A percentile compares a stretch with the other conserved stretches of the same genome.
Conservation (phyloP, 2,113 vertebrate genomes). For the Ophthalmolycus amberensis region DNA sequence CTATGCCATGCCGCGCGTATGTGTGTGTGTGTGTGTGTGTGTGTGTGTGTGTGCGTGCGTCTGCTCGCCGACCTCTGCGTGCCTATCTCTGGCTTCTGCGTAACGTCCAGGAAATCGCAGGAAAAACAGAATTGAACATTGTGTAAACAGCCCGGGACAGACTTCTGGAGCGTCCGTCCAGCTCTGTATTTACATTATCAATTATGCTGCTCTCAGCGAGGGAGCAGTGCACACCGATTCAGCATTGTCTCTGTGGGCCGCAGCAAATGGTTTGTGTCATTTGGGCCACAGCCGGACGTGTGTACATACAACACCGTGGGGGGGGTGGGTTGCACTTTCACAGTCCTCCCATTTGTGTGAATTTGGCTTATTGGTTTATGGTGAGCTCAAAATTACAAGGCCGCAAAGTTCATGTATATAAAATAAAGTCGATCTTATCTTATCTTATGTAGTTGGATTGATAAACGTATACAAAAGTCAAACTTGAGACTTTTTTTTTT, state of each 20-base stretch:
- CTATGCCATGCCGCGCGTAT: background rate
- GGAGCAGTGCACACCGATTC: slow-evolving; percentile 27
- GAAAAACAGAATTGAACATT: slow-evolving; percentile 82
- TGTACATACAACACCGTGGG: background rate
- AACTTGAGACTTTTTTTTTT: background rate
- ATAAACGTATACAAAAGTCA: too few relatives aligned
- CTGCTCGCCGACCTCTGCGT: slow-evolving; percentile 66
- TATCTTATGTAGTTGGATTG: background rate
- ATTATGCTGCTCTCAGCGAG: slow-evolving; percentile 73
- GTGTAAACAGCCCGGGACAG: slow-evolving; percentile 81
- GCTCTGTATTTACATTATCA: slow-evolving; percentile 81
- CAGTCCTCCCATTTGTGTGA: background rate
- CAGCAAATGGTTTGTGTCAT: slow-evolving; percentile 73
- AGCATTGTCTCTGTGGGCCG: slow-evolving; percentile 56
- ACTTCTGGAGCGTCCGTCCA: slow-evolving; percentile 78
- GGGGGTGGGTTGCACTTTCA: background rate
- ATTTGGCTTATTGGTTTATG: background rate
- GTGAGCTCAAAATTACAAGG: background rate
- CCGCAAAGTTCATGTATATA: background rate
- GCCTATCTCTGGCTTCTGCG: slow-evolving; percentile 75
- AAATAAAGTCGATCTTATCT: too few relatives aligned
- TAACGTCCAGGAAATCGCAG: slow-evolving; percentile 82
- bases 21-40: slow-evolving; percentile 24
- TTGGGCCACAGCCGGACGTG: slow-evolving; percentile 29
- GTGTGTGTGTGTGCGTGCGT: slow-evolving; percentile 38